Conservation (phyloP, 2,113 vertebrate genomes). For the Cygnus atratus region DNA sequence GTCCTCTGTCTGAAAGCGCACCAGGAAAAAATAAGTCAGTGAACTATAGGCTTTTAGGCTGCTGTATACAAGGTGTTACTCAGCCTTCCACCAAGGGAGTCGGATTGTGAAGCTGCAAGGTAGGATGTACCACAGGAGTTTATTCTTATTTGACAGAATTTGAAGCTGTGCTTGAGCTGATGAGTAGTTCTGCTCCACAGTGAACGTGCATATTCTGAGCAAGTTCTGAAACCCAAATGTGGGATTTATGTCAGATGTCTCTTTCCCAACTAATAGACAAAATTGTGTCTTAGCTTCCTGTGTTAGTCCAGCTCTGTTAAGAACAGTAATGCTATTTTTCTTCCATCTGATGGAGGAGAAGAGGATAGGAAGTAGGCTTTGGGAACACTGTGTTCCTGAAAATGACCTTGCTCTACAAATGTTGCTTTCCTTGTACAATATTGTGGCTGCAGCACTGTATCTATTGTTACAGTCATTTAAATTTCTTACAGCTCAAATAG, state of each 20-base stretch:
- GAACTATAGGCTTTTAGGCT: background rate
- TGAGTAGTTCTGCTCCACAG: background rate
- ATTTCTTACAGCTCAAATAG: background rate
- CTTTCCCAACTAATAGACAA: background rate
- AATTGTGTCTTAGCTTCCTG: background rate
- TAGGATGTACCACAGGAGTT: background rate
- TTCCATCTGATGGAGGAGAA: background rate
- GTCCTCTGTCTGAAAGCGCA: background rate
- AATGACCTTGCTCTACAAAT: conserved; percentile 26
- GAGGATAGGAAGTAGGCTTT: background rate
- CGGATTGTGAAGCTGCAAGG: background rate
- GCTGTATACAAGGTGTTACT: background rate
- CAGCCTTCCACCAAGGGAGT: background rate
- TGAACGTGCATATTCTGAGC: background rate
- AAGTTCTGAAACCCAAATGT: background rate
- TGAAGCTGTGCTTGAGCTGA: background rate
- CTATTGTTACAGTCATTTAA: background rate
- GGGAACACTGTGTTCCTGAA: background rate
- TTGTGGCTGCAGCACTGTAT: background rate
- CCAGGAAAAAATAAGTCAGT: background rate
- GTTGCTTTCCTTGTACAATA: background rate
- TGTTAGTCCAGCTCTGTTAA: background rate
- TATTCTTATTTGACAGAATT: background rate
- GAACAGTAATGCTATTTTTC: background rate
- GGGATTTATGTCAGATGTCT: background rate